These are phyloP conservation scores for Rhinatrema bivittatum DNA, from an alignment of 2,797 vertebrate genomes.

Conservation along the genomic window DNA sequence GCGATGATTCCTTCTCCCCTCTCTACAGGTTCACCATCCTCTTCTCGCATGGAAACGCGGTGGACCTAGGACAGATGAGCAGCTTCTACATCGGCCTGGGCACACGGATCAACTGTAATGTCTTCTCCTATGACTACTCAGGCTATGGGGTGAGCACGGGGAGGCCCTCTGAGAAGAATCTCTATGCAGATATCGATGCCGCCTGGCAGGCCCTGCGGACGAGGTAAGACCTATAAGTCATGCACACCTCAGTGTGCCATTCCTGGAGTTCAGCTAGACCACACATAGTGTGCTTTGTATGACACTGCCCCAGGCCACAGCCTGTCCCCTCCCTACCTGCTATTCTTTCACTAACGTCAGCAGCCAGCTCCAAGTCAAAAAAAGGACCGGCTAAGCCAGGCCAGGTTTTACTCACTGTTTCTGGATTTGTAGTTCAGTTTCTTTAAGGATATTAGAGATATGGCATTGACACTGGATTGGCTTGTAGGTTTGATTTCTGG, in stretches of 20 bases:
- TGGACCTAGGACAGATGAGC: conserved; percentile 97
- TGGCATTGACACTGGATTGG: too few species aligned
- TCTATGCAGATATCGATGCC: conserved; percentile 90
- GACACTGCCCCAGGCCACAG: too few species aligned
- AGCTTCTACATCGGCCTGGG: conserved; percentile 96
- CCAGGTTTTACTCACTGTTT: too few species aligned
- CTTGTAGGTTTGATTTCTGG: too few species aligned
- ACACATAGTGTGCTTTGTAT: too few species aligned
- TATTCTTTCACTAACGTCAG: too few species aligned
- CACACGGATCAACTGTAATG: conserved; percentile 93
- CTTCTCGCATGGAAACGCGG: conserved; percentile 92
- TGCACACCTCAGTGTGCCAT: neutral
- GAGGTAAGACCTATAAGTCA: conserved; percentile 50
- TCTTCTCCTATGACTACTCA: conserved; percentile 97
- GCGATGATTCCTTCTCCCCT: neutral
- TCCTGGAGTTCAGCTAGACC: too few species aligned
- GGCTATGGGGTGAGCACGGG: conserved; percentile 92
- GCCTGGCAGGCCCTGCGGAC: conserved; percentile 93
- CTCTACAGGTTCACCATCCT: conserved; percentile 81
- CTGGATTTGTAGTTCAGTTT: too few species aligned
- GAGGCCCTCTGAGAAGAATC: conserved; percentile 89
- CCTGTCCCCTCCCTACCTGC: too few species aligned
- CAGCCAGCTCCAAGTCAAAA: too few species aligned
- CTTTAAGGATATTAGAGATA: too few species aligned
- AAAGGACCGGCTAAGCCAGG: too few species aligned